Evolutionary conservation across 2,888 invertebrate genomes (phyloP).

Genomic region (Gari tellinella): DNA sequence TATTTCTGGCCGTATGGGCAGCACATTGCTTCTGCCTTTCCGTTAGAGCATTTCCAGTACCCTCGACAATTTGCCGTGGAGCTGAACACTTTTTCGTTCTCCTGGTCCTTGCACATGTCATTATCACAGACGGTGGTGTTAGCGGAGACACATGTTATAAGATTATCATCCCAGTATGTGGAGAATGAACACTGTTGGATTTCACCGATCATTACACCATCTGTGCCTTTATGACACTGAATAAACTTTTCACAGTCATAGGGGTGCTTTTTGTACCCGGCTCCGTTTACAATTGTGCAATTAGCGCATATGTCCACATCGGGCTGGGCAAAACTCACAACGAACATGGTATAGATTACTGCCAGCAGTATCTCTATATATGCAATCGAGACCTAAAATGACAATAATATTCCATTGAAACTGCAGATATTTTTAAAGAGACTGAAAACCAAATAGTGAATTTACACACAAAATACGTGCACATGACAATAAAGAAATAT

Average conservation of each 20-base stretch:
- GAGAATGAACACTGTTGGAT: slow-evolving; percentile 64
- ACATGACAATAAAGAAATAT: too few relatives aligned
- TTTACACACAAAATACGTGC: too few relatives aligned
- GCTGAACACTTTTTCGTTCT: slow-evolving; percentile 20
- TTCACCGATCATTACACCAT: slow-evolving; percentile 45
- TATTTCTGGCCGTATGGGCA: slow-evolving; percentile 66
- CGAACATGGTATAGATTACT: too few relatives aligned
- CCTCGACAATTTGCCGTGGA: slow-evolving; percentile 64
- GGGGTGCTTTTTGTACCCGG: slow-evolving; percentile 57
- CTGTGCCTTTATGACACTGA: slow-evolving; percentile 60
- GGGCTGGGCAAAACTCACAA: background rate
- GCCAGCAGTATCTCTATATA: too few relatives aligned
- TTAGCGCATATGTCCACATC: background rate
- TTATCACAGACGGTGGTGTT: slow-evolving; percentile 51
- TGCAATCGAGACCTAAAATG: too few relatives aligned
- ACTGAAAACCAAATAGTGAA: too few relatives aligned
- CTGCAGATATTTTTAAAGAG: too few relatives aligned
- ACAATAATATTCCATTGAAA: too few relatives aligned
- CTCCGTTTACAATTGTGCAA: slow-evolving; percentile 49
- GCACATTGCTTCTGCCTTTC: slow-evolving; percentile 63
- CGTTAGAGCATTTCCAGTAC: slow-evolving; percentile 67
- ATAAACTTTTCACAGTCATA: slow-evolving; percentile 67
- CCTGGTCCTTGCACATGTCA: slow-evolving; percentile 48
- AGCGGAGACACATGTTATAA: slow-evolving; percentile 55
- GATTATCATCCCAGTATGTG: slow-evolving; percentile 66